Evolutionary conservation across 1,140 invertebrate species (phyloP).

Genomic region (Camponotus pennsylvanicus): DNA sequence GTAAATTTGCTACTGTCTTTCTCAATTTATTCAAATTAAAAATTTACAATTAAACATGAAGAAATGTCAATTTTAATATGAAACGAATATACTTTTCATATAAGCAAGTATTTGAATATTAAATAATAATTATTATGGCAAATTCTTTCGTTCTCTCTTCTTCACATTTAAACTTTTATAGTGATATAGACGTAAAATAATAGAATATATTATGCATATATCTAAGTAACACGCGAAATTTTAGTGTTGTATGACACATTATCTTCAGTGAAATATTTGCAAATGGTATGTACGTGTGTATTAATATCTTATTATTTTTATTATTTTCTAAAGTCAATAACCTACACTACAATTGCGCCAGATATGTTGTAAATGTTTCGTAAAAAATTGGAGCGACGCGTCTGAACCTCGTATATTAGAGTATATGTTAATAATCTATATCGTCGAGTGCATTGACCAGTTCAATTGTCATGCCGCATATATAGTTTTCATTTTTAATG

Average conservation of each 20-base stretch:
- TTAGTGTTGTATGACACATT: background rate
- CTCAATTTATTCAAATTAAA: background rate
- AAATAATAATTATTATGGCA: background rate
- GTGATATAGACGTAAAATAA: background rate
- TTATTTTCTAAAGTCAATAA: conserved; percentile 28
- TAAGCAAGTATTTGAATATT: background rate
- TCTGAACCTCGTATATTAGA: conserved; percentile 10
- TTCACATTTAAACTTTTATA: background rate
- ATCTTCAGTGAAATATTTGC: background rate
- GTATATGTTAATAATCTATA: conserved; percentile 44
- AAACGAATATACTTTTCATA: background rate
- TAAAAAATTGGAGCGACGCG: conserved; percentile 45
- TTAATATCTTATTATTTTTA: background rate
- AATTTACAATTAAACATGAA: background rate
- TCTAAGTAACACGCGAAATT: background rate
- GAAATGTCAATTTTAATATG: background rate
- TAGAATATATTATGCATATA: too few species aligned
- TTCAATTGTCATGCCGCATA: conserved; percentile 2
- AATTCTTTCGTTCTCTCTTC: background rate
- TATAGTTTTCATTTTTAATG: conserved; percentile 42
- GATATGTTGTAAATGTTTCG: conserved; percentile 1
- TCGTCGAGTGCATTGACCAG: conserved; percentile 52
- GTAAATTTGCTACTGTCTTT: background rate
- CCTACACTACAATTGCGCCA: background rate
- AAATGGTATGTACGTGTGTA: background rate